Conservation (phyloP, 2,113 vertebrate species). For the Excalfactoria chinensis region DNA sequence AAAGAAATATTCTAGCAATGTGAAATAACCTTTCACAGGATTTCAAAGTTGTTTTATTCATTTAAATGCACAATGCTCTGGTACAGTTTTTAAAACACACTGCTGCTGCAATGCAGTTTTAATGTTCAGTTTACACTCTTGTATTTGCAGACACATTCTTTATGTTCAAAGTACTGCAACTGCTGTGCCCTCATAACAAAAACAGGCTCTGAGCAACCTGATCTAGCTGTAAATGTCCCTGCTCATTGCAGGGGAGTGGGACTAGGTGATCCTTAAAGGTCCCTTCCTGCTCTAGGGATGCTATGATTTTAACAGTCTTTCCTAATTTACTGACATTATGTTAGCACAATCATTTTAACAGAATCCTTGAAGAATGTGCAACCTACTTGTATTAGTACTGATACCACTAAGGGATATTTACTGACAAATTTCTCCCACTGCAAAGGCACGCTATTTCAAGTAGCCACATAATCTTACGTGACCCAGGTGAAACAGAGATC, state of each 20-base stretch:
- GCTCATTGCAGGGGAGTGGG: too few species aligned
- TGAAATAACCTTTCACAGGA: background rate
- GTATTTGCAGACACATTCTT: background rate
- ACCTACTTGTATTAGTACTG: background rate
- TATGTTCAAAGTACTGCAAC: background rate
- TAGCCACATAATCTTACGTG: accelerated
- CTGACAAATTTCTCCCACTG: accelerated
- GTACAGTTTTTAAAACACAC: background rate
- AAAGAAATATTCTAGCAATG: background rate
- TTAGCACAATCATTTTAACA: background rate
- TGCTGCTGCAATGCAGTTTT: background rate
- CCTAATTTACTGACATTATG: background rate
- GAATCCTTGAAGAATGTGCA: background rate
- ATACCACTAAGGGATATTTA: background rate
- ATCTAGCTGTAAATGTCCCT: too few species aligned
- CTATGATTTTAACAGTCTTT: background rate
- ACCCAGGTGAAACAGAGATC: background rate
- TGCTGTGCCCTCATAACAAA: too few species aligned
- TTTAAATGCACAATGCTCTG: background rate
- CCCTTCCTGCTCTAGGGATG: too few species aligned
- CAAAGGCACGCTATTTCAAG: background rate
- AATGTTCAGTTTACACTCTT: background rate
- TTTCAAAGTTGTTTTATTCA: background rate
- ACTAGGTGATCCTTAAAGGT: too few species aligned
- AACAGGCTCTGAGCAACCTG: too few species aligned